Conservation (phyloP, 2,888 invertebrate species). For the Piscicola geometra region DNA sequence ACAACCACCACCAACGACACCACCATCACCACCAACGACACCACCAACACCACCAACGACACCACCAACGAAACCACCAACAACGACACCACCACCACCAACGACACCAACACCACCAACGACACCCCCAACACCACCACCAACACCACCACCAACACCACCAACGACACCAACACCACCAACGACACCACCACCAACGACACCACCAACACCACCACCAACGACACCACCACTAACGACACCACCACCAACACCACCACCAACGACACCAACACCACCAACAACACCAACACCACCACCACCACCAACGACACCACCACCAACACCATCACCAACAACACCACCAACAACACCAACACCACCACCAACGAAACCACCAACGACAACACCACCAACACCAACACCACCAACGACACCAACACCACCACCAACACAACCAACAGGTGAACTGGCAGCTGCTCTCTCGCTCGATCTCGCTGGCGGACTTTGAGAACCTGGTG, state of each 20-base stretch:
- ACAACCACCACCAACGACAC: background rate
- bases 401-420: background rate
- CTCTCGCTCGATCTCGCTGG: conserved; percentile 49
- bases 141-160: background rate
- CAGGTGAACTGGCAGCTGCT: conserved; percentile 55
- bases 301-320: conserved; percentile 47
- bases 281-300: no score
- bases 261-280: background rate
- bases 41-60: conserved; percentile 55
- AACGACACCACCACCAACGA: conserved; percentile 56
- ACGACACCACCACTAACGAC: background rate
- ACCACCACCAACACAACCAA: conserved; percentile 51
- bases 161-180: conserved; percentile 48
- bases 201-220: background rate
- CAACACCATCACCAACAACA: conserved; percentile 56
- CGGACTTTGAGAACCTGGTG: conserved; percentile 56
- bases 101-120: background rate
- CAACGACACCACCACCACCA: background rate
- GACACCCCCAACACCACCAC: background rate
- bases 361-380: conserved; percentile 54
- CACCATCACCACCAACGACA: conserved; percentile 41
- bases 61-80: conserved; percentile 51
- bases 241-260: background rate
- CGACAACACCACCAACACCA: background rate
- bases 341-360: conserved; percentile 41